Percentiles rank a stretch among this genome's conserved stretches.
Conservation (phyloP, 2,113 vertebrate genomes). For the Eulemur macaco region DNA sequence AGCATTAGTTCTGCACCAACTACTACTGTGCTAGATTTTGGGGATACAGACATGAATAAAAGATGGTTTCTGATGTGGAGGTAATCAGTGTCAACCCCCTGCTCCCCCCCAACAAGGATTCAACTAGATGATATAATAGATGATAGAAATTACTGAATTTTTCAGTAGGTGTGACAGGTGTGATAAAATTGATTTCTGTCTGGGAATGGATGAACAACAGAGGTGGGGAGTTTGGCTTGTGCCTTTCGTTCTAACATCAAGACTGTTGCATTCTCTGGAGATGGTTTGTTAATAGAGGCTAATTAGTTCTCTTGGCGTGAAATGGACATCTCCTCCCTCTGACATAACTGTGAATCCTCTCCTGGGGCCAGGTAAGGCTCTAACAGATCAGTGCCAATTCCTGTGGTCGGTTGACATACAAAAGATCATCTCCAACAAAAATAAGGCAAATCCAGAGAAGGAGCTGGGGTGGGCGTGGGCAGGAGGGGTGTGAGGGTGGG, state of each 20-base stretch:
- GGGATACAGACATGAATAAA: background rate
- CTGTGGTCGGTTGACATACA: constrained; percentile 35
- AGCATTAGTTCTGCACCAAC: background rate
- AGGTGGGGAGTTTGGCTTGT: background rate
- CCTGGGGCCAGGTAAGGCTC: constrained; percentile 22
- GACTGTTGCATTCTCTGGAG: constrained; percentile 14
- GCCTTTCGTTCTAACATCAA: constrained; percentile 43
- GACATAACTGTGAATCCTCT: constrained; percentile 41
- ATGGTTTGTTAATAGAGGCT: constrained; percentile 58
- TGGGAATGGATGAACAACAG: background rate
- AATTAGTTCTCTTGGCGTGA: constrained; percentile 51
- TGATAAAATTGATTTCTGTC: constrained; percentile 48
- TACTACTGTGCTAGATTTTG: background rate
- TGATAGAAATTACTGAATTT: background rate
- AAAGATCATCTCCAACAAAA: constrained; percentile 77
- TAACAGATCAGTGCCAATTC: constrained; percentile 40
- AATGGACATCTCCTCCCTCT: constrained; percentile 37
- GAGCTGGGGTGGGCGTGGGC: background rate
- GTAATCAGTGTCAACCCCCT: background rate
- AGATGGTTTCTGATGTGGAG: background rate
- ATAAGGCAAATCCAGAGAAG: constrained; percentile 55
- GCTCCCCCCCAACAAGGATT: background rate
- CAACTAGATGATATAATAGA: too few relatives aligned
- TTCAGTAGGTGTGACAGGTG: background rate
- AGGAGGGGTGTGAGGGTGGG: background rate